Evolutionary conservation across 2,797 vertebrate species (phyloP).

Genomic region (Bryconaethiops microstoma): DNA sequence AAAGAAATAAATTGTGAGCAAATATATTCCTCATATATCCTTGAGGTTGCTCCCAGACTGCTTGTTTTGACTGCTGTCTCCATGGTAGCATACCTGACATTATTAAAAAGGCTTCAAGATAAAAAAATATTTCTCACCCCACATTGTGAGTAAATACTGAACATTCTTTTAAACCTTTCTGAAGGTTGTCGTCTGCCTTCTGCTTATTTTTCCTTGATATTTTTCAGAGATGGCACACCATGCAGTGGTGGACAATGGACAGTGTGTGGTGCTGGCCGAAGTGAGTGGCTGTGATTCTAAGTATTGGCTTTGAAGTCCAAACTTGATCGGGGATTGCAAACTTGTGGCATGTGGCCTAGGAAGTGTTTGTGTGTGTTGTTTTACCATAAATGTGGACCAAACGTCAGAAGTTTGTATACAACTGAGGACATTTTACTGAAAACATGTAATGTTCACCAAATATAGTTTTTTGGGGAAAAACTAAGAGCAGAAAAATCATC

Average conservation of each 20-base stretch:
- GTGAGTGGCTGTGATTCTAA: not conserved
- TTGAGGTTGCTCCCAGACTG: not conserved
- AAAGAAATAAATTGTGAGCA: not conserved
- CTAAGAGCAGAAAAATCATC: no score
- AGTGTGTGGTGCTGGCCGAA: not conserved
- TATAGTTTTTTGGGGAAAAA: no score
- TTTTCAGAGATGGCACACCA: slow-evolving; percentile 12
- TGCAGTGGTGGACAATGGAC: slow-evolving; percentile 42
- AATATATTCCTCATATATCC: not conserved
- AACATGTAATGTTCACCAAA: no score
- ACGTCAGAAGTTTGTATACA: no score
- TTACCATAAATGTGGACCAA: no score
- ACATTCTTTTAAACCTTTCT: not conserved
- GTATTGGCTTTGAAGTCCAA: not conserved
- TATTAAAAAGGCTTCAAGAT: not conserved
- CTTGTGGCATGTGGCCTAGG: no score
- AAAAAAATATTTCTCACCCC: not conserved
- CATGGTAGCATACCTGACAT: not conserved
- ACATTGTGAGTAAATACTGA: slow-evolving; percentile 6
- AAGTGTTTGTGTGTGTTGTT: no score
- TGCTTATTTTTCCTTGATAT: no score
- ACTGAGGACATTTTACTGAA: no score
- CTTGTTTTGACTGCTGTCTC: slow-evolving; percentile 2
- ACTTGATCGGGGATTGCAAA: no score
- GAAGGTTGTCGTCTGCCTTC: slow-evolving; percentile 2